Base-by-base conservation (phyloP, 1,140 invertebrate species). In the Drosophila murphyi region DNA sequence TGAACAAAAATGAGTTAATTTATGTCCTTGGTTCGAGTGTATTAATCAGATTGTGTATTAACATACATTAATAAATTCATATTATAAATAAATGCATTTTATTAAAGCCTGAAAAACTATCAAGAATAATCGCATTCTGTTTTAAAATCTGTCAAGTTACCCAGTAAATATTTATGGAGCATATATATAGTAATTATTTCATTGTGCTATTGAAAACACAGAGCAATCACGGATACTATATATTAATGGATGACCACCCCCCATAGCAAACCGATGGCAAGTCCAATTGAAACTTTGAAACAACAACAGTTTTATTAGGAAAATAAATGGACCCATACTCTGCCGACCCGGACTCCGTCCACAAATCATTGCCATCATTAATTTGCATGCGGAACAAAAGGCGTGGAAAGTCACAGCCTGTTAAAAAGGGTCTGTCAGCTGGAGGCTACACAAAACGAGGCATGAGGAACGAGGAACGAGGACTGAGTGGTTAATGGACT, bases 311-410 rank as follows among this genome's bases (percentile, higher is more conserved):
- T 45, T 82, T 41, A 67, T 72, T 60, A 74, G 51, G 56, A 70
- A 80, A 73, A 63, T 59, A 78, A 78, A 77, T 69, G 55, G 73
- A 73, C 7, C 48, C 50, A 35, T 20, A 20, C 20, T 20, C 20
- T 20, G 20, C 20, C 20, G 20, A 20, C 62, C 43, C 32, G 3
- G 35, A 3, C 7, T 43, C 43, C 20, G 31, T 32, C 65, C 45
- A 76, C 48, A 72, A 63, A 64, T 67, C 64, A 82, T 75, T 72
- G 60, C 51, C 63, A 48, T 75, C 63, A 77, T 80, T 83, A 83
- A 83, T 88, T 89, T 78, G 67, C 63, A 62, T 80, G 34, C 41
- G 54, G 41, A 77, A 72, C 80, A 73, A 74, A 71, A 67, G 54
- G 51, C 65, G 43, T 63, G 76, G 35, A 77, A 68, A 50, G 54